These are phyloP conservation scores for Hypolimnas misippus DNA, from an alignment of 2,888 invertebrate species.

Conservation along the genomic window DNA sequence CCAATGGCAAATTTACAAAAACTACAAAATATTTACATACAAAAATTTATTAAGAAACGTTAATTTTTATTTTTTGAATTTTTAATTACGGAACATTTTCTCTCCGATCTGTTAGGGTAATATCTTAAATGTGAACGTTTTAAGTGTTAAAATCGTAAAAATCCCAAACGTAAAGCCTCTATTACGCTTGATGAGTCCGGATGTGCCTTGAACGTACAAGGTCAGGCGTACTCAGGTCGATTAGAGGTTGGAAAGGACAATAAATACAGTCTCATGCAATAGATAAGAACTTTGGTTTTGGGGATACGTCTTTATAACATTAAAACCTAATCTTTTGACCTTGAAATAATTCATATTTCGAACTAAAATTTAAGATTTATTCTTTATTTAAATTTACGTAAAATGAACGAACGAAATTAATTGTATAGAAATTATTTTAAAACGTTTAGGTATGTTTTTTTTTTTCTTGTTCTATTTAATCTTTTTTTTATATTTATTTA, in stretches of 20 bases:
- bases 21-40: conserved; percentile 4
- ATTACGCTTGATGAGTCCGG: conserved; percentile 64
- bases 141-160: conserved; percentile 23
- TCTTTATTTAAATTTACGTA: too few species aligned
- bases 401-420: too few species aligned
- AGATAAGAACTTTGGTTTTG: conserved; percentile 64
- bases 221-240: conserved; percentile 62
- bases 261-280: conserved; percentile 68
- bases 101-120: background rate
- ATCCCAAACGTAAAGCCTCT: conserved; percentile 37
- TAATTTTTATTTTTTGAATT: conserved; percentile 20
- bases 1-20: background rate
- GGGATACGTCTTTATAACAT: conserved; percentile 29
- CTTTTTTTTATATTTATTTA: too few species aligned
- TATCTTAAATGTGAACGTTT: too few species aligned
- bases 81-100: conserved; percentile 20
- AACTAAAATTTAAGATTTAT: too few species aligned
- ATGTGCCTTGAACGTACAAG: conserved; percentile 75
- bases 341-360: background rate
- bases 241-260: conserved; percentile 67
- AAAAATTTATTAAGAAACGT: conserved; percentile 5
- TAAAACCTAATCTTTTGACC: background rate
- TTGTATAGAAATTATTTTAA: too few species aligned
- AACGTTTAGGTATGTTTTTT: background rate
- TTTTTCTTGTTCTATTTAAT: background rate